Percentiles rank a stretch among this genome's conserved stretches.
Evolutionary conservation across 2,888 invertebrate species (phyloP).

Genomic region (Sylvicola cinctus): DNA sequence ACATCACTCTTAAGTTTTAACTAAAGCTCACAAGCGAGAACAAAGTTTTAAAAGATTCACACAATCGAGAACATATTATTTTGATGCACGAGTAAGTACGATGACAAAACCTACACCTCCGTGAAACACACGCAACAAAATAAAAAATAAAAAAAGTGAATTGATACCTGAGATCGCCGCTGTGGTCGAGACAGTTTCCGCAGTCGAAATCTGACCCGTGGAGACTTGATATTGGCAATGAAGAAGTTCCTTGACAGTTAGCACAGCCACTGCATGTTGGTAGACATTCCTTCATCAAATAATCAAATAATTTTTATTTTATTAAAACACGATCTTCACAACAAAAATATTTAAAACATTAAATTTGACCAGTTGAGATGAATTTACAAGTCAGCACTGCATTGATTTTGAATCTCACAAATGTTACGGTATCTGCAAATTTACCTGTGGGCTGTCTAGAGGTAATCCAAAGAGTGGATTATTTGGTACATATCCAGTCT

Average conservation of each 20-base stretch:
- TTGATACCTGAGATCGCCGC: constrained; percentile 9
- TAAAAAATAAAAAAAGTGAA: no score
- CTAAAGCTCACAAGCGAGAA: constrained; percentile 6
- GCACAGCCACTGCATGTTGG: constrained; percentile 26
- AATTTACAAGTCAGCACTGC: not conserved
- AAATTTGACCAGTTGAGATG: not conserved
- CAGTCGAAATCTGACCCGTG: constrained; percentile 25
- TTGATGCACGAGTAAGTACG: no score
- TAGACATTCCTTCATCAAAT: constrained; percentile 19
- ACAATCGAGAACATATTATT: no score
- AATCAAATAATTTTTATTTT: constrained; percentile 1
- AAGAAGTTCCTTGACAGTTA: constrained; percentile 24
- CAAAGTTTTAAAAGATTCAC: no score
- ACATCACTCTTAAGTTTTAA: no score
- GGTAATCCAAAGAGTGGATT: constrained; percentile 27
- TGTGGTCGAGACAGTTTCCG: constrained; percentile 24
- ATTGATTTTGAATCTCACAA: not conserved
- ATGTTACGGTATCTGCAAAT: constrained; percentile 6
- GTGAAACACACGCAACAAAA: no score
- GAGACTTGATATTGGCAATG: constrained; percentile 22
- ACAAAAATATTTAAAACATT: constrained; percentile 1
- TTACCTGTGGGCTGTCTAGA: constrained; percentile 27
- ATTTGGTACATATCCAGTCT: constrained; percentile 27
- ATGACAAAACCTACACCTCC: no score
- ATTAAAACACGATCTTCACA: not conserved